These are phyloP conservation scores for Hypselothyrea guttata DNA, from an alignment of 2,888 invertebrate species.

Conservation along the genomic window DNA sequence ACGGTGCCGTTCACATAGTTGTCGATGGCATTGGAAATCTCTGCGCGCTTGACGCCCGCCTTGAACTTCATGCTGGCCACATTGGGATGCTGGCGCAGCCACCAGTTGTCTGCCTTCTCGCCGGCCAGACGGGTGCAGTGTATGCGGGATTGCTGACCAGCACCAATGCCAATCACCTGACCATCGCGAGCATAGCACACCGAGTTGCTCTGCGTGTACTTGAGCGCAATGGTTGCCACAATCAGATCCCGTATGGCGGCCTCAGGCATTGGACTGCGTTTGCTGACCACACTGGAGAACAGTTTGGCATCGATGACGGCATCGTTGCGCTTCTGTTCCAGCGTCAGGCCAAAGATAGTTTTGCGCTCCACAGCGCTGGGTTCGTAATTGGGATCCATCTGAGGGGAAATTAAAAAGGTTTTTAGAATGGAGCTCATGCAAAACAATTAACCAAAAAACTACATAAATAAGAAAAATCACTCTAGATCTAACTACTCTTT, in stretches of 20 bases:
- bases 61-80: constrained; percentile 93
- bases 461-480: no score
- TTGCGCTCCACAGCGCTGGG: constrained; percentile 92
- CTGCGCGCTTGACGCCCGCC: constrained; percentile 92
- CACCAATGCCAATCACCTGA: constrained; percentile 96
- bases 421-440: no score
- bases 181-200: constrained; percentile 96
- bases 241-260: constrained; percentile 93
- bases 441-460: no score
- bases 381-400: constrained; percentile 94
- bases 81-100: constrained; percentile 95
- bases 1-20: constrained; percentile 96
- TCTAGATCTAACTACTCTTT: no score
- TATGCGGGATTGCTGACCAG: constrained; percentile 99
- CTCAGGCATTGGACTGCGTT: constrained; percentile 86
- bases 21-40: constrained; percentile 97
- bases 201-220: constrained; percentile 99
- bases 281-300: constrained; percentile 92
- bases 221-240: constrained; percentile 97
- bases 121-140: constrained; percentile 99
- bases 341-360: constrained; percentile 91
- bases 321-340: constrained; percentile 95
- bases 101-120: constrained; percentile 99
- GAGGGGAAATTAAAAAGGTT: constrained; percentile 1
- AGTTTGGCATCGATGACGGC: constrained; percentile 89